Conservation (phyloP, 2,113 vertebrate species). For the Orientallactaga bullata region DNA sequence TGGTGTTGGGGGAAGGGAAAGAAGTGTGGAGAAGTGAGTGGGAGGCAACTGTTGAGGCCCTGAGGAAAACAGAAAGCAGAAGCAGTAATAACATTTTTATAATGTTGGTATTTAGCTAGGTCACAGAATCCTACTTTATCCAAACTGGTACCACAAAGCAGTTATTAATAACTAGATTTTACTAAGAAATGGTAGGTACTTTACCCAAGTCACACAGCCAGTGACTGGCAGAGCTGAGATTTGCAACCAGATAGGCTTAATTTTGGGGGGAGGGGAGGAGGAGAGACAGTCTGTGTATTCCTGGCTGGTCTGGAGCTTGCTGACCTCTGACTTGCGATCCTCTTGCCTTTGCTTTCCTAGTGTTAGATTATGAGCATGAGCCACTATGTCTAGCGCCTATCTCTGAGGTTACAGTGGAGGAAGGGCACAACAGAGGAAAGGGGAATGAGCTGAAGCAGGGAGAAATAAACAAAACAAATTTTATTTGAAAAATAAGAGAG, state of each 20-base stretch:
- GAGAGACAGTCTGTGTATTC: too few species aligned
- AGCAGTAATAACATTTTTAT: not conserved
- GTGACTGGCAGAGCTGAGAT: not conserved
- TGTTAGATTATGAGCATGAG: too few species aligned
- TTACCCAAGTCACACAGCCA: not conserved
- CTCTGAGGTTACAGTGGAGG: too few species aligned
- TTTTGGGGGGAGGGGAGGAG: too few species aligned
- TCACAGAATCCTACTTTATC: not conserved
- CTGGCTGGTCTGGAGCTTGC: too few species aligned
- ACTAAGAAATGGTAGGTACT: not conserved
- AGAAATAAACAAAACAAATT: too few species aligned
- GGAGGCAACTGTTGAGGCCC: not conserved
- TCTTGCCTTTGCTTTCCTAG: too few species aligned
- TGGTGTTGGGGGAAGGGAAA: not conserved
- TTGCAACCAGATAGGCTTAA: not conserved
- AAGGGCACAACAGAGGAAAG: too few species aligned
- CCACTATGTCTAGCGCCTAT: too few species aligned
- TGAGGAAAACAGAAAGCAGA: not conserved
- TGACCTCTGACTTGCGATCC: too few species aligned
- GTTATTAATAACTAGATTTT: not conserved
- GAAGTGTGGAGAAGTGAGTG: not conserved
- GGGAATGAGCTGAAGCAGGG: too few species aligned
- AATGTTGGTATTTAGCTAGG: not conserved
- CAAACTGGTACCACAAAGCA: not conserved
- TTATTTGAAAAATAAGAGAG: too few species aligned